Evolutionary conservation across 2,113 vertebrate genomes (phyloP).

Genomic region (Spizaetus ornatus): DNA sequence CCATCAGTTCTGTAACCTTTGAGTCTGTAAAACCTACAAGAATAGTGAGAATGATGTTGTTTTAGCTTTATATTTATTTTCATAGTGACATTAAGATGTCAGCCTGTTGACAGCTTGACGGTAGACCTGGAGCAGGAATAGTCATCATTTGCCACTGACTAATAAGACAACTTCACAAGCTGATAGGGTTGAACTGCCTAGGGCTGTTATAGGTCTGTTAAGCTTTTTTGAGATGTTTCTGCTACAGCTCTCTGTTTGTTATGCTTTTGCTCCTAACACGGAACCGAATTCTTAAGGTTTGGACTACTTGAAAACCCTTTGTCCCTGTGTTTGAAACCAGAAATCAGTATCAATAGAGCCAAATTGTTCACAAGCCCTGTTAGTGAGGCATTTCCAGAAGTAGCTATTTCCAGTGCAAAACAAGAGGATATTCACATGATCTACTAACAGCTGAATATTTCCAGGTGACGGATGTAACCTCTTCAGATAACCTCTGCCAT

Average conservation of each 20-base stretch:
- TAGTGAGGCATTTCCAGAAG: neutral
- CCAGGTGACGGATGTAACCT: neutral
- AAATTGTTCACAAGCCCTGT: neutral
- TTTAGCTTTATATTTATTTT: neutral
- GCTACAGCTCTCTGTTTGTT: neutral
- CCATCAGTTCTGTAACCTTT: neutral
- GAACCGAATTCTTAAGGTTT: neutral
- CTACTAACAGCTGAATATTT: neutral
- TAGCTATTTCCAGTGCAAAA: neutral
- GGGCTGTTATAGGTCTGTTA: neutral
- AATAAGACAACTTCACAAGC: neutral
- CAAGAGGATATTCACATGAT: neutral
- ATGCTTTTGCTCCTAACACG: neutral
- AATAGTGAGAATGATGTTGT: neutral
- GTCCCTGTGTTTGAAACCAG: neutral
- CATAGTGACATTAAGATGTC: neutral
- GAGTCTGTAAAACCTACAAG: neutral
- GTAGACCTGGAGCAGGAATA: neutral
- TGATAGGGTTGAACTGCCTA: neutral
- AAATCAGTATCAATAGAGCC: neutral
- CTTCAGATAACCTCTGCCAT: neutral
- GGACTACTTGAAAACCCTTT: neutral
- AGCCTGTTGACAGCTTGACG: conserved; percentile 32
- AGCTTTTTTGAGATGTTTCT: neutral
- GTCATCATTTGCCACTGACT: neutral